Base-by-base conservation (phyloP, 2,888 invertebrate species). In the Thymelicus lineola region DNA sequence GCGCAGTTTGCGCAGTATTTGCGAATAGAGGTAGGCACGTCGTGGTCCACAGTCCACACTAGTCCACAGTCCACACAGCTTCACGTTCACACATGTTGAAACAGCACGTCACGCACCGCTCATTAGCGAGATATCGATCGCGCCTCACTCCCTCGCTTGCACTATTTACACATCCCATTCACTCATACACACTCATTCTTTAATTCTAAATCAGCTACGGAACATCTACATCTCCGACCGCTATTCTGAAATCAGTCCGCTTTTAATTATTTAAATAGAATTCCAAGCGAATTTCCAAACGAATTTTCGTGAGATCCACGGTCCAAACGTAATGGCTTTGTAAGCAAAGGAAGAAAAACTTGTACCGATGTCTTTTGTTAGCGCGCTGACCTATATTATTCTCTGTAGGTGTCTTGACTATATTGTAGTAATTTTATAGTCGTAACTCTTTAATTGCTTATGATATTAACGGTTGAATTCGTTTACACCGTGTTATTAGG, bases 61-160 rank as follows among this genome's bases (percentile, higher is more conserved):
- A 38, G 36, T 12, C 17, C 9, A 42, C 53, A 59, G 62, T 59
- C 62, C 71, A 62, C 50, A 62, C 68, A 66, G 70, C 66, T 69
- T 67, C 69, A 75, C 74, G 81, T 80, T 81, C 77, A 80, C 78
- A 84, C 78, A 83, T 79, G 82, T 81, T 81, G 81, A 80, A 82
- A 83, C 80, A 78, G 75, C 77, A 78, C 82, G 83, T 85, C 76
- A 75, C 75, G 77, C 83, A 85, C 76, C 82, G 79, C 85, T 90
- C 90, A 90, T 90, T 90, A 90, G 86, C 81, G 82, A 76, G 77
- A 80, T 86, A 89, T 89, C 85, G 88, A 89, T 87, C 86, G 80
- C 72, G 71, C 72, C 71, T 74, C 71, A 48, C 72, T 61, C 71
- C 42, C 72, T 62, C 60, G 59, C 53, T 62, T 71, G 68, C 68